A percentile compares a stretch with the other conserved stretches of the same genome.
These are phyloP conservation scores for Ruditapes philippinarum DNA, from an alignment of 1,140 invertebrate species.

Conservation along the genomic window DNA sequence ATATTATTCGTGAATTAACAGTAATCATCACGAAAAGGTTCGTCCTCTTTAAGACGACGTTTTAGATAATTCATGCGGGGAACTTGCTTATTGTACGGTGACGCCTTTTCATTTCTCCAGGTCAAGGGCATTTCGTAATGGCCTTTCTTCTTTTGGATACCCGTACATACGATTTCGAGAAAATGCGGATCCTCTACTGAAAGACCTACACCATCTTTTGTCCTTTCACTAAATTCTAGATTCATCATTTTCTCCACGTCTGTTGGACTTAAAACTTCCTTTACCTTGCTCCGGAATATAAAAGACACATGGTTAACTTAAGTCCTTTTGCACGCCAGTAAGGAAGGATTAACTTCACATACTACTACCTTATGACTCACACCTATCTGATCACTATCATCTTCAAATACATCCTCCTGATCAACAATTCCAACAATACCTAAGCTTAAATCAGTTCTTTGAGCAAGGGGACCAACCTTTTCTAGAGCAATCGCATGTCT, in stretches of 20 bases:
- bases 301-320: background rate
- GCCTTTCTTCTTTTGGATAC: background rate
- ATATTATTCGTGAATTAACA: no score
- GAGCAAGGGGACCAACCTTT: slow-evolving; percentile 45
- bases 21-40: no score
- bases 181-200: background rate
- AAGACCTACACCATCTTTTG: background rate
- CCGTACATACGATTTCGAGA: background rate
- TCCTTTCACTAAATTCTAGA: background rate
- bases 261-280: background rate
- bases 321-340: background rate
- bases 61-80: no score
- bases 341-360: background rate
- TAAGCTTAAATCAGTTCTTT: slow-evolving; percentile 59
- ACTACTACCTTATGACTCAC: slow-evolving; percentile 39
- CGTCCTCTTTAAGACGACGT: no score
- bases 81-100: no score
- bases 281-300: background rate
- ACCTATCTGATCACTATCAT: slow-evolving; percentile 8
- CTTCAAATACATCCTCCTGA: background rate
- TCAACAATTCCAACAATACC: slow-evolving; percentile 50
- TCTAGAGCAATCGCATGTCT: slow-evolving; percentile 30
- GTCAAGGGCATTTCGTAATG: no score
- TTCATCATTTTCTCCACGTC: background rate
- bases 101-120: no score